Percentiles rank a stretch among this genome's conserved stretches.
Evolutionary conservation across 2,888 invertebrate species (phyloP).

Genomic region (Cephus pygmeus): DNA sequence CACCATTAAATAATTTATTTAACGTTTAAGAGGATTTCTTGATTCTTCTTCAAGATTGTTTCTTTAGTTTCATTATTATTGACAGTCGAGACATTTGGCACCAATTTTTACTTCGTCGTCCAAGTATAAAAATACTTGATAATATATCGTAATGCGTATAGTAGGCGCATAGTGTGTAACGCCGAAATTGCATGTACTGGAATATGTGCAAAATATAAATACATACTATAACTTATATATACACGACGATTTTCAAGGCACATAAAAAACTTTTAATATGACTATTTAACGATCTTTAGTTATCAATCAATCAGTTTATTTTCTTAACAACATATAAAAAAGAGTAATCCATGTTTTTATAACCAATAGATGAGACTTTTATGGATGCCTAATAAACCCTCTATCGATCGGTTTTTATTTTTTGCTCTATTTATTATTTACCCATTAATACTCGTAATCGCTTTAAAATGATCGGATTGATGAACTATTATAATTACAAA

Average conservation of each 20-base stretch:
- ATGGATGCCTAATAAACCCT: not conserved
- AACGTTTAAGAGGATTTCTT: not conserved
- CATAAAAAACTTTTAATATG: not conserved
- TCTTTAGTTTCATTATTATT: not conserved
- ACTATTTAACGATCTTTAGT: constrained; percentile 11
- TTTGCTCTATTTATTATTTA: not conserved
- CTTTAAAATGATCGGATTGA: not conserved
- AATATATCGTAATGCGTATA: not conserved
- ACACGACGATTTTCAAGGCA: not conserved
- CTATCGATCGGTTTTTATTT: not conserved
- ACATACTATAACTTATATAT: not conserved
- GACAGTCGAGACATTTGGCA: not conserved
- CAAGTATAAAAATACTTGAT: constrained; percentile 4
- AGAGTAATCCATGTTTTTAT: not conserved
- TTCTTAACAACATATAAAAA: not conserved
- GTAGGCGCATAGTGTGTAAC: not conserved
- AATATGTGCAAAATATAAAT: not conserved
- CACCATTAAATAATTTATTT: not conserved
- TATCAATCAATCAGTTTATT: constrained; percentile 8
- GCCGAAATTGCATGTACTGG: not conserved
- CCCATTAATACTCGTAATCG: not conserved
- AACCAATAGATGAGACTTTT: not conserved
- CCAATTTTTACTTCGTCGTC: not conserved
- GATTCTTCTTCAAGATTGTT: not conserved
- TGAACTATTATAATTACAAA: not conserved